Evolutionary conservation across 2,888 invertebrate species (phyloP).

Genomic region (Plemyria rubiginata): DNA sequence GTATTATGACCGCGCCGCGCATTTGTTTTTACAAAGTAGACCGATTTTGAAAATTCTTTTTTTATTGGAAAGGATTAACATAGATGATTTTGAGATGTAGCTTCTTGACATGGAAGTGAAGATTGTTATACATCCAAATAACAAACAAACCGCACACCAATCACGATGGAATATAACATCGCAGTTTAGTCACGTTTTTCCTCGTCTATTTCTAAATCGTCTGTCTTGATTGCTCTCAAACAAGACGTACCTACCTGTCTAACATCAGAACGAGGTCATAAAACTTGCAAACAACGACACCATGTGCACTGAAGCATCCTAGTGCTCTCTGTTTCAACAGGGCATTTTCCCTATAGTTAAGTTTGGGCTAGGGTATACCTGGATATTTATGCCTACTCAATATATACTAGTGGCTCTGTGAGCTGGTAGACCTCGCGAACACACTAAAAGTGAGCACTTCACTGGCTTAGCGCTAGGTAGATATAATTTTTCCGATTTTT

Average conservation of each 20-base stretch:
- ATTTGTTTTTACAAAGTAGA: no score
- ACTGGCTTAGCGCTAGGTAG: no score
- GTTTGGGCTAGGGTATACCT: neutral
- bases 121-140: constrained; percentile 7
- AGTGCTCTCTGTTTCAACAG: constrained; percentile 28
- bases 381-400: constrained; percentile 3
- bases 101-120: neutral
- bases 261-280: constrained; percentile 30
- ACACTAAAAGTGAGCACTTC: no score
- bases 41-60: no score
- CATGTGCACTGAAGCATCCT: constrained; percentile 43
- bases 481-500: no score
- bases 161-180: constrained; percentile 30
- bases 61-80: no score
- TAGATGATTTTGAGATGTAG: no score
- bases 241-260: constrained; percentile 16
- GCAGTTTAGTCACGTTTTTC: constrained; percentile 40
- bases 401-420: no score
- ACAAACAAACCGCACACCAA: constrained; percentile 20
- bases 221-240: constrained; percentile 33
- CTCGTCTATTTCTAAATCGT: constrained; percentile 36
- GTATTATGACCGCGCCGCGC: no score
- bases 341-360: constrained; percentile 4
- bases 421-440: no score
- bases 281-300: constrained; percentile 26